phyloP scores from a whole-genome alignment of 2,797 vertebrate species.

The Nannoperca obscura region DNA sequence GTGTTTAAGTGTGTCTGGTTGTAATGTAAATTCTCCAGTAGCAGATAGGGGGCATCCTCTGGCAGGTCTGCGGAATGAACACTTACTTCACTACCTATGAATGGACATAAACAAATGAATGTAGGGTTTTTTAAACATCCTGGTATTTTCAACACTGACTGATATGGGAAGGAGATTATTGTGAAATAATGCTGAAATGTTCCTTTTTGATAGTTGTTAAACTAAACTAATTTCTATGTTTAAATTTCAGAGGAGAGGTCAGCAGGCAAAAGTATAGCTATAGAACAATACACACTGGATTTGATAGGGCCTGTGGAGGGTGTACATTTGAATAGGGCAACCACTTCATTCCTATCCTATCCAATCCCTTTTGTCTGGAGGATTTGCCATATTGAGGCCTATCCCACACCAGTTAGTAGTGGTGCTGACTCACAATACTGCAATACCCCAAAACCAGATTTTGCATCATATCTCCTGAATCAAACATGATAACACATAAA shows the following conservation, averaged over 20 bases:
- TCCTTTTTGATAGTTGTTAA: not conserved
- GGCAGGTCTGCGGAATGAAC: conserved; percentile 57
- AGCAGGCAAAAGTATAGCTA: not conserved
- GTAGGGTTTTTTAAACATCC: not conserved
- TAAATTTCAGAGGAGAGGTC: not conserved
- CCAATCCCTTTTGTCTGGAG: not conserved
- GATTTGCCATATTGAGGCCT: not conserved
- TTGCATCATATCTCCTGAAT: too few species aligned
- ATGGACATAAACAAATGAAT: conserved; percentile 1
- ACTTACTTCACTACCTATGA: conserved; percentile 66
- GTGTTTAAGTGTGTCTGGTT: conserved; percentile 54
- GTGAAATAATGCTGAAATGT: not conserved
- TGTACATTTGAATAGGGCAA: not conserved
- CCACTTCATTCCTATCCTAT: not conserved
- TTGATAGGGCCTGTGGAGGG: not conserved
- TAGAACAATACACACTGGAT: not conserved
- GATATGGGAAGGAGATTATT: not conserved
- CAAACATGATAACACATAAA: too few species aligned
- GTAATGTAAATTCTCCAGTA: conserved; percentile 60
- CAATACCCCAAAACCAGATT: not conserved
- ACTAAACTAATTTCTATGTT: not conserved
- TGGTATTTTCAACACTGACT: not conserved
- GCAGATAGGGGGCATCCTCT: conserved; percentile 68
- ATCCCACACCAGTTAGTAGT: not conserved
- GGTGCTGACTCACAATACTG: not conserved